Base-by-base conservation (phyloP, 2,113 vertebrate species). In the Pseudorhombus dupliciocellatus region DNA sequence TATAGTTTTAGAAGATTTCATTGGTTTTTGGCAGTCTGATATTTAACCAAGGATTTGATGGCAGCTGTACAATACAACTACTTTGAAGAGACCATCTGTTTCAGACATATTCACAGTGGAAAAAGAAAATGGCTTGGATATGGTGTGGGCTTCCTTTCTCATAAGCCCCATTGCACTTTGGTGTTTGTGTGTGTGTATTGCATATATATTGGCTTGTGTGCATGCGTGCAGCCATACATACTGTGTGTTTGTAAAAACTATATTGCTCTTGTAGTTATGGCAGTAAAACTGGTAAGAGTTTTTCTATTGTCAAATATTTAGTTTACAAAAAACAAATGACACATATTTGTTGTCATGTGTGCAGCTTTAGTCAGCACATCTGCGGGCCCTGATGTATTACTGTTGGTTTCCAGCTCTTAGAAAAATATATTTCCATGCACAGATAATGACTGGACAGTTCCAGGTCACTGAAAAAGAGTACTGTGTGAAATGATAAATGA, bases 381-480 rank as follows among this genome's bases (percentile, higher is more conserved):
- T 75, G 60, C 66, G 68, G 24, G 46, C 51, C 61, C 48, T 55
- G 40, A 73, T 22, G 34, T 44, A 84, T 80, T 60, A 52, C 37
- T 77, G 44, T 73, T 54, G 54, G 25, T 62, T 59, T 20, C 24
- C 4, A 14, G 76, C 66, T 69, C 66, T 79, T 16, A 18, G 18
- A 37, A 69, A 56, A 74, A 66, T 12, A 26, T 46, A 15, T 70
- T 72, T 77, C 65, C 40, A 20, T 57, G 30, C 54, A 30, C 55
- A 66, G 16, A 69, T 48, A 61, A 34, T 59, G 66, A 77, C 51
- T n/a, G 60, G 77, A 83, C 82, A 86, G 44, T 83, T 88, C 70
- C 70, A 56, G 82, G 84, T 83, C 79, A 61, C 34, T 65, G 34
- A 52, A 66, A 66, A 28, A 63, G 58, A n/a, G 58, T 10, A 28